A percentile compares a stretch with the other conserved stretches of the same genome.
Conservation (phyloP, 2,888 invertebrate species). For the Choristoneura rosaceana region DNA sequence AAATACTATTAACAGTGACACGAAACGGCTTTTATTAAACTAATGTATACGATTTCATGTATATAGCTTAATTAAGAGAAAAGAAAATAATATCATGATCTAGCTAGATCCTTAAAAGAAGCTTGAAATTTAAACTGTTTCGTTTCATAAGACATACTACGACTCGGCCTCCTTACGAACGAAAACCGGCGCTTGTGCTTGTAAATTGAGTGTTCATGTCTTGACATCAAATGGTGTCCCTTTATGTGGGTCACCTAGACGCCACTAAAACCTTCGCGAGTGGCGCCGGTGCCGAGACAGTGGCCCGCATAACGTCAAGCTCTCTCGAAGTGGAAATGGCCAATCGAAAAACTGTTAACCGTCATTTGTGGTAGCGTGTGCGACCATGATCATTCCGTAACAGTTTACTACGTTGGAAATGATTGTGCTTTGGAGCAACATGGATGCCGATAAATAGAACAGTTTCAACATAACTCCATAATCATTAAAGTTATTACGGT, state of each 20-base stretch:
- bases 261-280: constrained; percentile 33
- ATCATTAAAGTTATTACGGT: constrained; percentile 36
- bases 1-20: not conserved
- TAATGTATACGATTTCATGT: too few species aligned
- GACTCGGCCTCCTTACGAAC: constrained; percentile 38
- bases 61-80: constrained; percentile 23
- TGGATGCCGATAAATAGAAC: constrained; percentile 39
- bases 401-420: constrained; percentile 29
- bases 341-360: constrained; percentile 40
- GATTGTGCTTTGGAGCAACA: constrained; percentile 24
- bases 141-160: not conserved
- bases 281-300: constrained; percentile 35
- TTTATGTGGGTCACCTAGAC: constrained; percentile 45
- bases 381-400: constrained; percentile 38
- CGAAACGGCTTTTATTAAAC: too few species aligned
- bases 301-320: constrained; percentile 39
- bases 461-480: constrained; percentile 36
- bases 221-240: constrained; percentile 33
- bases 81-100: constrained; percentile 16
- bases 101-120: not conserved
- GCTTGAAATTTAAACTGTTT: not conserved
- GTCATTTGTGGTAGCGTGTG: constrained; percentile 39
- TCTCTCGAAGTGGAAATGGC: constrained; percentile 40
- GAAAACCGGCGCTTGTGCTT: constrained; percentile 37
- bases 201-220: constrained; percentile 42